Conservation (phyloP, 1,140 invertebrate genomes). For the Hycleus cichorii region DNA sequence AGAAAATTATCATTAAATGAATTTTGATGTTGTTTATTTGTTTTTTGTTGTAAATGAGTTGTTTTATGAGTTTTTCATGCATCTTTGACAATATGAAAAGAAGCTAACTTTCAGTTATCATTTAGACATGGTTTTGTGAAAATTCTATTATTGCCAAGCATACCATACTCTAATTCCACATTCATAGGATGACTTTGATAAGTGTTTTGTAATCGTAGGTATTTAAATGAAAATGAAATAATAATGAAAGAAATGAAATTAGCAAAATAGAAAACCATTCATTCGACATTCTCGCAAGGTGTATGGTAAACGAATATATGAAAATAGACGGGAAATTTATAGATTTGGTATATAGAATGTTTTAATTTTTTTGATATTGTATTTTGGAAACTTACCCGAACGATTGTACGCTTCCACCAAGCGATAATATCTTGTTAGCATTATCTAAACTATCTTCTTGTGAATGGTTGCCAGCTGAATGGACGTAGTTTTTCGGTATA, state of each 20-base stretch:
- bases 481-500: constrained; percentile 62
- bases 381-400: constrained; percentile 59
- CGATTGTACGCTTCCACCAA: constrained; percentile 63
- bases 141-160: too few relatives aligned
- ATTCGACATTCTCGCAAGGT: constrained; percentile 5
- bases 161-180: too few relatives aligned
- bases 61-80: too few relatives aligned
- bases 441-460: constrained; percentile 67
- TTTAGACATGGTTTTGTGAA: too few relatives aligned
- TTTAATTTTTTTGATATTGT: too few relatives aligned
- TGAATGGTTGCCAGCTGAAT: constrained; percentile 59
- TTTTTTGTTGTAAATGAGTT: too few relatives aligned
- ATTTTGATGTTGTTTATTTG: too few relatives aligned
- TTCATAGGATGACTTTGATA: too few relatives aligned
- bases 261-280: constrained; percentile 6
- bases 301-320: constrained; percentile 2
- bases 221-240: constrained; percentile 4
- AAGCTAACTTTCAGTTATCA: too few relatives aligned
- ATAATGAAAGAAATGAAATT: background rate
- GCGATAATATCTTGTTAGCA: constrained; percentile 68
- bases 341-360: too few relatives aligned
- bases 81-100: too few relatives aligned
- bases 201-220: too few relatives aligned
- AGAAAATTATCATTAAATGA: constrained; percentile 22
- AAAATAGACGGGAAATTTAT: background rate